These are phyloP conservation scores for Apteryx owenii DNA, from an alignment of 2,113 vertebrate species.

Conservation along the genomic window DNA sequence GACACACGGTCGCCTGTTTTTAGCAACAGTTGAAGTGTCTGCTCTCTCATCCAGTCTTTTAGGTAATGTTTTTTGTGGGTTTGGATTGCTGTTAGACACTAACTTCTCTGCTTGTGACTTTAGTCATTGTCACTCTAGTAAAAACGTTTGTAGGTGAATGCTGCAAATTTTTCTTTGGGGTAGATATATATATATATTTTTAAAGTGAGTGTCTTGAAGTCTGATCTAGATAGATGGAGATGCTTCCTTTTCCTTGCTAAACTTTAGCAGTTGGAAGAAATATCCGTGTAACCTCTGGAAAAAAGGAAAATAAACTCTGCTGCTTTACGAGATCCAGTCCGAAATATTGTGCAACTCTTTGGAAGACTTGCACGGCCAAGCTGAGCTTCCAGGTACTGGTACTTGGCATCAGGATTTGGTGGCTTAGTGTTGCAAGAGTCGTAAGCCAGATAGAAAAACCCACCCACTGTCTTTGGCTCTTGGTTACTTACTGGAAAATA, in stretches of 20 bases:
- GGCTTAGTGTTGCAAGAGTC: background rate
- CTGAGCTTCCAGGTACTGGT: conserved; percentile 2
- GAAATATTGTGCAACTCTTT: background rate
- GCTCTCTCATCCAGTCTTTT: background rate
- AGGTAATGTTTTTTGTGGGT: background rate
- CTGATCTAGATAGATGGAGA: conserved; percentile 5
- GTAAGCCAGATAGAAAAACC: background rate
- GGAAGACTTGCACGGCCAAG: background rate
- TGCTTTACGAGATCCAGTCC: background rate
- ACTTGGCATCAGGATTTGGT: background rate
- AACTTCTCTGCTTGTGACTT: background rate
- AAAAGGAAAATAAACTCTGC: background rate
- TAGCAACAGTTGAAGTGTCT: background rate
- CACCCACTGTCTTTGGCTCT: conserved; percentile 21
- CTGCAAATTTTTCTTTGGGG: background rate
- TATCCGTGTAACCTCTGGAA: background rate
- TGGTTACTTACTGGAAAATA: background rate
- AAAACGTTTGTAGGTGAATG: background rate
- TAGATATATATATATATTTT: no score
- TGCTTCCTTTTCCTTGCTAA: background rate
- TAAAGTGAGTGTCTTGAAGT: background rate
- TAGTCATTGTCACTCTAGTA: background rate
- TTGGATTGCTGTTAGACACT: background rate
- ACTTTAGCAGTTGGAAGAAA: background rate
- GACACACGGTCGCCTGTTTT: background rate